Evolutionary conservation across 2,888 invertebrate species (phyloP).

Genomic region (Eristalis pertinax): DNA sequence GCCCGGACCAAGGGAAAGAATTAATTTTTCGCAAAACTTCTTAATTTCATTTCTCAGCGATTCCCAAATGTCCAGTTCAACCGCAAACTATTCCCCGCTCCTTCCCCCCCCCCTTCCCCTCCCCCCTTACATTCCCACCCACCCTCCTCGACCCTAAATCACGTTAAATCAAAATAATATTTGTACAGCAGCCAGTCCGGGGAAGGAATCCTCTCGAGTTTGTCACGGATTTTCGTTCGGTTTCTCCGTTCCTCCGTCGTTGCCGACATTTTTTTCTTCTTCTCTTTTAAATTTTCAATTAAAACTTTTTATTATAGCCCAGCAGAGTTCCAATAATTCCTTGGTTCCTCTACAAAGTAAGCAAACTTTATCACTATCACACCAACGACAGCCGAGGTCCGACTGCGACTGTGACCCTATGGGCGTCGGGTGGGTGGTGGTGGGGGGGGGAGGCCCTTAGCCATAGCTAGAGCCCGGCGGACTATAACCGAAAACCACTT

Average conservation of each 20-base stretch:
- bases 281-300: conserved; percentile 65
- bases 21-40: conserved; percentile 32
- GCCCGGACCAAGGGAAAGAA: not conserved
- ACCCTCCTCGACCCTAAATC: not conserved
- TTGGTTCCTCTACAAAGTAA: conserved; percentile 51
- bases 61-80: conserved; percentile 44
- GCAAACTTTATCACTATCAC: conserved; percentile 65
- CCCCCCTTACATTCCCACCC: not conserved
- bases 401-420: not conserved
- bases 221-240: conserved; percentile 26
- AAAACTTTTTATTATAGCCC: conserved; percentile 70
- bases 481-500: conserved; percentile 62
- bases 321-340: conserved; percentile 65
- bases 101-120: not conserved
- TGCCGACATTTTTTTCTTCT: conserved; percentile 4
- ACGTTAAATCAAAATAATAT: conserved; percentile 56
- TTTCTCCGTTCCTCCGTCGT: not conserved
- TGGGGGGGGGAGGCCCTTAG: not conserved
- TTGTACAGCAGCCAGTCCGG: conserved; percentile 3
- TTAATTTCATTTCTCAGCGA: conserved; percentile 36
- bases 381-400: conserved; percentile 25
- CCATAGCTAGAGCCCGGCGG: not conserved
- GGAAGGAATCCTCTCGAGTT: conserved; percentile 6
- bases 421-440: no score
- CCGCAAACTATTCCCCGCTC: conserved; percentile 50